Base-by-base conservation (phyloP, 2,888 invertebrate species). In the Hyles lineata region DNA sequence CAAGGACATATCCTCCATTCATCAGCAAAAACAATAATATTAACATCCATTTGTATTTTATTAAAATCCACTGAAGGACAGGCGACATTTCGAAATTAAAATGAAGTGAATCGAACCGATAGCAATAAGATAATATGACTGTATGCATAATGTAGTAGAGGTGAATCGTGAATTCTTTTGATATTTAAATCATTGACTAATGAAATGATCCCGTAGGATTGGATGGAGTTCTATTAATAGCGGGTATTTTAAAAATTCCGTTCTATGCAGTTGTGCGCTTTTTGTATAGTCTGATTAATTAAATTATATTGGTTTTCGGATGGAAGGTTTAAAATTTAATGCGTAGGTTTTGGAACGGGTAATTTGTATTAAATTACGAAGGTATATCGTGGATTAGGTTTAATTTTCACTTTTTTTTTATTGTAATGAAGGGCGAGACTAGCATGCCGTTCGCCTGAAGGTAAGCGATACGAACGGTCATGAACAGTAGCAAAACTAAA, bases 131-230 rank as follows among this genome's bases (percentile, higher is more conserved):
- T 71, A 72, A 77, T 74, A 75, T 69, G 74, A 43, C 70, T 35
- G 76, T 59, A 76, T 77, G 73, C 75, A 77, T 77, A 77, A 76
- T 77, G 81, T 83, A 85, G 43, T 17, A 80, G 76, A 78, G 76
- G 79, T 77, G 80, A 76, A 19, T 55, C 55, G n/a, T 76, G 80
- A 88, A 90, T 90, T 89, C 89, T 85, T 89, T 90, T 90, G 89
- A 89, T 85, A 90, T 90, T 89, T 84, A 88, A 90, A 90, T 89
- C 83, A 80, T 80, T 76, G 82, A 79, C 85, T 88, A 88, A 89
- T 87, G 88, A 88, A 86, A 88, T 85, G 83, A 72, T 72, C 72
- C 67, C 58, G 43, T 35, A n/a, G 72, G 72, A 67, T 71, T 32
- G 63, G 63, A 11, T 43, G n/a, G 21, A 61, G 3, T 29, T 21